Evolutionary conservation across 2,113 vertebrate species (phyloP), one percentile per base, ranked within the genome.

Genomic region (Macquaria australasica): DNA sequence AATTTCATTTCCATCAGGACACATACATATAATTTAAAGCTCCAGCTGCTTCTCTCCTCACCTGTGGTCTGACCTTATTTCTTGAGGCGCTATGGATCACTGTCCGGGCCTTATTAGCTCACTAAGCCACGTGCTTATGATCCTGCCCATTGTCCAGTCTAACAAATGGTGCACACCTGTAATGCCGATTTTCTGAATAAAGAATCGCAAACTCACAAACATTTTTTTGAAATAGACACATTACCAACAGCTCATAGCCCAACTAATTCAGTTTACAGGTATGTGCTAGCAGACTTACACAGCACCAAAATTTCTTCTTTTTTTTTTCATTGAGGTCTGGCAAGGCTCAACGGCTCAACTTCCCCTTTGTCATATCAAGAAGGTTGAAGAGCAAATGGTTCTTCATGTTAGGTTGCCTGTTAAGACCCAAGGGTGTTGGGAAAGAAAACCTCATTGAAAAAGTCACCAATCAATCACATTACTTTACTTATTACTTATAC

Each of bases 31-130:
- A 77, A 77, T 71, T 51, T 45, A 34, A 58, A 73, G 12, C 75
- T 59, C 70, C 77, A 82, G 62, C 79, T 87, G 81, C 76, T 55
- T 75, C 55, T 66, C 21, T 83, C 63, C 83, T 86, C 72, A 88
- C 78, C 79, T 81, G 83, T 86, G 85, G 60, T 45, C 76, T 83
- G 86, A 82, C 87, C 85, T 81, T 82, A 80, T 87, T 90, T 78
- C 76, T 59, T 6, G 6, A 70, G 82, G 15, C 60, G 67, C 58
- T 53, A 83, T 88, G 77, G 73, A 87, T 80, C 77, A 86, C 55
- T 84, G 66, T 70, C 69, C 31, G 58, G 28, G 41, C 37, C 59
- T 85, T 74, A 82, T 87, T 86, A 84, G 77, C 77, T 76, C 59
- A 56, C 74, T 60, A 81, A 81, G 67, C 60, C 23, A 51, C 64